Base-by-base conservation (phyloP, 1,140 invertebrate genomes). In the Nasonia giraulti region DNA sequence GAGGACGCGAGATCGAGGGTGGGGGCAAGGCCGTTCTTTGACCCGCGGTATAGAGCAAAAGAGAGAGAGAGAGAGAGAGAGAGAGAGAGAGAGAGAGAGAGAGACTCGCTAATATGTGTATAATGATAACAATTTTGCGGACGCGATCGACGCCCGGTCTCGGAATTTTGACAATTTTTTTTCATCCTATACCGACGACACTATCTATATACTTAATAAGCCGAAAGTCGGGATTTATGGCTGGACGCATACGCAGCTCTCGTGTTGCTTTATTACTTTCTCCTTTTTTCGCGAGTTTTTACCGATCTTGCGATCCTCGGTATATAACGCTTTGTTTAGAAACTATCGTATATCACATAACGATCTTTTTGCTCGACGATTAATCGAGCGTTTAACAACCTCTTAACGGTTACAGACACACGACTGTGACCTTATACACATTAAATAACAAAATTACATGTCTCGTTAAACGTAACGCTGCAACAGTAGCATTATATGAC, bases 11-110 rank as follows among this genome's bases (percentile, higher is more conserved):
- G 27, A 86, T 82, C 87, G 82, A 80, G 82, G 80, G 83, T 86
- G 62, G 69, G 71, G 86, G 91, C 91, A 92, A 92, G 92, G 92
- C 86, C 91, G 92, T 92, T 92, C 91, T 92, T 92, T 92, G 91
- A 92, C 91, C 92, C 88, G 89, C 55, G 6, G 55, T 20, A n/a
- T 62, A 50, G 1, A 47, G 5, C 5, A n/a, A n/a, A n/a, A n/a
- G 1, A 47, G 8, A 47, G 8, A 47, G 8, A 2, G 47, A n/a
- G 55, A 62, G 55, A 62, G 55, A 62, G 1, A 47, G 8, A 47
- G 8, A 47, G 8, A 2, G 47, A n/a, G 55, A 62, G 1, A 47
- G 8, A 47, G 8, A 47, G 8, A 2, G 47, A n/a, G 55, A 62
- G 55, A 62, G 55, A 62, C 17, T 62, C 3, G 55, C 20, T 62